Conservation (phyloP, 2,888 invertebrate genomes). For the Macropis europaea region DNA sequence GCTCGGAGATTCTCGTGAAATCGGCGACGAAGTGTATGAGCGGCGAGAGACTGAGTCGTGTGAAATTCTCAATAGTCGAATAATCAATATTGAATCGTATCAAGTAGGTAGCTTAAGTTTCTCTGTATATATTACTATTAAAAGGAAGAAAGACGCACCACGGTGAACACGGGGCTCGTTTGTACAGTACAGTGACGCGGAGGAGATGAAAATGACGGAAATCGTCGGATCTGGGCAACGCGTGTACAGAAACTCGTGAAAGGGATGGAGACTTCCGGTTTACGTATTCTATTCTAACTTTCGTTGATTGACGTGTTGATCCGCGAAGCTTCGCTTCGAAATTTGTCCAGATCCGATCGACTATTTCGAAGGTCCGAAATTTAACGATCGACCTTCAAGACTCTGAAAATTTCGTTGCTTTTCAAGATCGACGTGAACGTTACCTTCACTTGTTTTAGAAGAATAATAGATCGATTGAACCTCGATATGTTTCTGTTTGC, state of each 20-base stretch:
- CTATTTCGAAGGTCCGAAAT: not conserved
- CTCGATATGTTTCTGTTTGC: slow-evolving; percentile 59
- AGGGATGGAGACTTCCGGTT: not conserved
- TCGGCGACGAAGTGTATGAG: no score
- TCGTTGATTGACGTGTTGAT: no score
- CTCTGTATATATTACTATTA: slow-evolving; percentile 40
- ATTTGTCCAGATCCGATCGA: slow-evolving; percentile 25
- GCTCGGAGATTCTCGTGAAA: no score
- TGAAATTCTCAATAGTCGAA: slow-evolving; percentile 12
- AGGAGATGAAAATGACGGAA: slow-evolving; percentile 13
- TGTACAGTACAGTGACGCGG: slow-evolving; percentile 52
- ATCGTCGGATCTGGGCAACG: slow-evolving; percentile 32
- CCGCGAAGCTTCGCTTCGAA: not conserved
- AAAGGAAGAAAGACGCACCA: slow-evolving; percentile 4
- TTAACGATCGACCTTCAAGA: not conserved
- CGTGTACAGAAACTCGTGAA: slow-evolving; percentile 29
- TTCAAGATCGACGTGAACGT: not conserved
- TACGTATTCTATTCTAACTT: not conserved
- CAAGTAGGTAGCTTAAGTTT: slow-evolving; percentile 28
- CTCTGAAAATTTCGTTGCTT: not conserved
- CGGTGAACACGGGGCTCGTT: slow-evolving; percentile 20
- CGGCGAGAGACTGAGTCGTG: no score
- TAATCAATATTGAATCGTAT: slow-evolving; percentile 24
- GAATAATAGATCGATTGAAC: slow-evolving; percentile 16
- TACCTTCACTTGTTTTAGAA: slow-evolving; percentile 3